These are phyloP conservation scores for Steinernema scapterisci DNA, from an alignment of 2,888 invertebrate genomes.

Conservation along the genomic window DNA sequence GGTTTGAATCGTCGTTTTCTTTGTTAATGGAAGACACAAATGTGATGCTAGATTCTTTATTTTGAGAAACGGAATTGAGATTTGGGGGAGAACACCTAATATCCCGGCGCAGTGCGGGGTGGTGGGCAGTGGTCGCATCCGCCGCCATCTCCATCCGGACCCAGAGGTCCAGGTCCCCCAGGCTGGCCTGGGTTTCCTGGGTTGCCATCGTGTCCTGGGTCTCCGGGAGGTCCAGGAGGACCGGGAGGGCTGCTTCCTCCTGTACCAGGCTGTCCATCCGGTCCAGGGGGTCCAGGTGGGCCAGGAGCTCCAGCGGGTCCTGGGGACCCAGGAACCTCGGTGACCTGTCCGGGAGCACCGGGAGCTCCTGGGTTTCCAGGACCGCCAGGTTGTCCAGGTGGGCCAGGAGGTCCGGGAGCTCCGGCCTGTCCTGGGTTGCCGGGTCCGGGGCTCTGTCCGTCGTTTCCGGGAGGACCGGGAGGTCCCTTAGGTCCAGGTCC, in stretches of 20 bases:
- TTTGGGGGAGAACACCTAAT: background rate
- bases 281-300: slow-evolving; percentile 31
- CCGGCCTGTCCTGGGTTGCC: slow-evolving; percentile 24
- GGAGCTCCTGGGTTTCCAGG: slow-evolving; percentile 33
- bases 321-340: background rate
- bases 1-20: background rate
- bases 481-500: slow-evolving; percentile 17
- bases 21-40: background rate
- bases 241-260: slow-evolving; percentile 29
- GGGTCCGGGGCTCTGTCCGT: slow-evolving; percentile 34
- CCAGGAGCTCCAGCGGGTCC: slow-evolving; percentile 31
- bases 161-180: slow-evolving; percentile 34
- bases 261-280: background rate
- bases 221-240: slow-evolving; percentile 36
- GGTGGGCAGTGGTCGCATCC: slow-evolving; percentile 38
- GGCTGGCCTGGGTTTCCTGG: slow-evolving; percentile 25
- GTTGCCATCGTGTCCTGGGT: slow-evolving; percentile 19
- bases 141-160: slow-evolving; percentile 37
- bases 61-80: background rate
- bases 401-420: slow-evolving; percentile 30
- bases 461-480: slow-evolving; percentile 29
- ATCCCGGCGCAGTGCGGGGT: slow-evolving; percentile 20
- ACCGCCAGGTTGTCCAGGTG: slow-evolving; percentile 15
- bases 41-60: background rate
- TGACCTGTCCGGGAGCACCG: slow-evolving; percentile 28